Conservation (phyloP, 37 sponge, comb jelly and placozoan species). For the Chondrosia reniformis region DNA sequence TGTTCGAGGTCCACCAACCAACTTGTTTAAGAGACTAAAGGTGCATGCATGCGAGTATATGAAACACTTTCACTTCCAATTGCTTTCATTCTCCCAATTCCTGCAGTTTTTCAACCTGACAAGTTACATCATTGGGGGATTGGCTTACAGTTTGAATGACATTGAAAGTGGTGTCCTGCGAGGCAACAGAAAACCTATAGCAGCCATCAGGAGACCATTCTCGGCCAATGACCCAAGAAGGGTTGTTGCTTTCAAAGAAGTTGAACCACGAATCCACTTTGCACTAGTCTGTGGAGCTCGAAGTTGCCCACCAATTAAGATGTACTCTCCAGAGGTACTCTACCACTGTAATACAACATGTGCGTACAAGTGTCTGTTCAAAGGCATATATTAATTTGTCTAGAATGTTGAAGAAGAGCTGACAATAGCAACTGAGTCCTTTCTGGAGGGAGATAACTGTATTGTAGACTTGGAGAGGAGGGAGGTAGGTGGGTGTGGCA, state of each 20-base stretch:
- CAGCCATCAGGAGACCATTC: conserved; percentile 74
- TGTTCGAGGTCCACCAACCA: conserved; percentile 83
- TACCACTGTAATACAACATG: too few relatives aligned
- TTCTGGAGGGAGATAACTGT: conserved; percentile 67
- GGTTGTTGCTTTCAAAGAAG: conserved; percentile 53
- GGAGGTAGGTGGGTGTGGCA: conserved; percentile 45
- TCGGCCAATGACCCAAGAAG: conserved; percentile 69
- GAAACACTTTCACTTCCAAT: neutral
- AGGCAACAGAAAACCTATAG: conserved; percentile 82
- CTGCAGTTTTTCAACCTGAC: conserved; percentile 77
- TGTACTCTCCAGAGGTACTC: conserved; percentile 78
- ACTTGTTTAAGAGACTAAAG: conserved; percentile 58
- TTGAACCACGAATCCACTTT: conserved; percentile 91
- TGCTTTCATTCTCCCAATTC: neutral
- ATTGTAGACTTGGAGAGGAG: conserved; percentile 52
- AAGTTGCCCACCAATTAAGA: conserved; percentile 95
- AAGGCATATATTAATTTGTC: neutral
- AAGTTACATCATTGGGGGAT: conserved; percentile 89
- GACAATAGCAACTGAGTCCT: conserved; percentile 64
- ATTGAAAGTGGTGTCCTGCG: conserved; percentile 95
- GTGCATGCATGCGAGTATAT: conserved; percentile 30
- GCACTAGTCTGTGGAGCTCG: conserved; percentile 97
- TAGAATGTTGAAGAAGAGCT: conserved; percentile 82
- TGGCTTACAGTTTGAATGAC: conserved; percentile 87
- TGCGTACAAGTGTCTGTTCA: neutral